Evolutionary conservation across 2,888 invertebrate species (phyloP).

Genomic region (Disparrhopalites patrizii): DNA sequence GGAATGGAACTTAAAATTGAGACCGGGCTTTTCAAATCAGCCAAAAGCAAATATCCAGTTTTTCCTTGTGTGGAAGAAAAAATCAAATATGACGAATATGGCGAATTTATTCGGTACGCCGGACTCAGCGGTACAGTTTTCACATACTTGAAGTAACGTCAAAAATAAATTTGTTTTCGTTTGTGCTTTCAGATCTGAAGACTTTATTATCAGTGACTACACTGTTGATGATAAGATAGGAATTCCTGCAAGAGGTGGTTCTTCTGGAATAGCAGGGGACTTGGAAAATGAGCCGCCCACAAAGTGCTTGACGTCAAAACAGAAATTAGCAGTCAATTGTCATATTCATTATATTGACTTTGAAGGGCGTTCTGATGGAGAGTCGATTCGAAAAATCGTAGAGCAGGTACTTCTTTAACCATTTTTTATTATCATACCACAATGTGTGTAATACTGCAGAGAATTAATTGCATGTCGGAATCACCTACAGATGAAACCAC

Average conservation of each 20-base stretch:
- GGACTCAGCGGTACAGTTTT: not conserved
- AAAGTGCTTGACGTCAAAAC: constrained; percentile 73
- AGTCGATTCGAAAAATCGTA: constrained; percentile 67
- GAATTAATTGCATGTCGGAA: too few species aligned
- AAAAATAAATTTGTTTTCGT: constrained; percentile 11
- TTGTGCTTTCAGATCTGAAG: constrained; percentile 54
- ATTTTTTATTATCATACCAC: too few species aligned
- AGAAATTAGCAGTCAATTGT: constrained; percentile 74
- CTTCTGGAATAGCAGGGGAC: constrained; percentile 47
- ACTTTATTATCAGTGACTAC: constrained; percentile 63
- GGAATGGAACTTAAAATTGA: constrained; percentile 60
- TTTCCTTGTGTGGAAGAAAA: constrained; percentile 92
- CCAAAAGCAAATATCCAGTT: constrained; percentile 92
- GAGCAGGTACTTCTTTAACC: too few species aligned
- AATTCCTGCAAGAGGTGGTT: constrained; percentile 22
- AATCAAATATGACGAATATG: constrained; percentile 89
- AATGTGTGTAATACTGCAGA: too few species aligned
- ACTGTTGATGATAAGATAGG: constrained; percentile 64
- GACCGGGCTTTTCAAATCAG: constrained; percentile 78
- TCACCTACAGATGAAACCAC: constrained; percentile 62
- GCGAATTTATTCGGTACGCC: constrained; percentile 75
- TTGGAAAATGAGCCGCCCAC: constrained; percentile 74
- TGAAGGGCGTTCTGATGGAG: constrained; percentile 73
- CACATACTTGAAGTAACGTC: not conserved
- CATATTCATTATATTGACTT: constrained; percentile 93